A percentile compares a stretch with the other conserved stretches of the same genome.
These are phyloP conservation scores for Dicerorhinus sumatrensis DNA, from an alignment of 2,113 vertebrate genomes.

Conservation along the genomic window DNA sequence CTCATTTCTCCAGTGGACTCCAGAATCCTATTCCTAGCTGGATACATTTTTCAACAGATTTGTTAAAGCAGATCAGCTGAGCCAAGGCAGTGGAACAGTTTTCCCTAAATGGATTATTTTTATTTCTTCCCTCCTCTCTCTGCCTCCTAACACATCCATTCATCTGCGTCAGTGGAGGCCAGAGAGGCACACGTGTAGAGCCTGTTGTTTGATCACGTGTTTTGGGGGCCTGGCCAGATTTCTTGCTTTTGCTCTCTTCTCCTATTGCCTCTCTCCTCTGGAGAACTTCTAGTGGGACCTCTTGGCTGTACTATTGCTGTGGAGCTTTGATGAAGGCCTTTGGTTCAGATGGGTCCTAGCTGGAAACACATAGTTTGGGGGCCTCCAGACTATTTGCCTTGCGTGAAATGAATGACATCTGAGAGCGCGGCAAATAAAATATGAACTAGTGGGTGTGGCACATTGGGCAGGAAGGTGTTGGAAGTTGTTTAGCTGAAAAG, in stretches of 20 bases:
- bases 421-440: not conserved
- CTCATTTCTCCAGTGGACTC: not conserved
- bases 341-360: conserved; percentile 12
- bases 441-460: not conserved
- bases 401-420: not conserved
- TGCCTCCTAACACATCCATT: not conserved
- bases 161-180: not conserved
- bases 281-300: not conserved
- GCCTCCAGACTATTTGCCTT: not conserved
- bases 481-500: not conserved
- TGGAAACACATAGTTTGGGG: not conserved
- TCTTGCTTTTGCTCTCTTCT: not conserved
- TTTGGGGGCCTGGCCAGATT: not conserved
- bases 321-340: not conserved
- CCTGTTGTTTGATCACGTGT: not conserved
- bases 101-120: not conserved
- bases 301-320: not conserved
- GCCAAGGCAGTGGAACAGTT: not conserved
- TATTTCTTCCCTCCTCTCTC: not conserved
- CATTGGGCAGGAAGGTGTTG: not conserved
- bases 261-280: not conserved
- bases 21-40: not conserved
- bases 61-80: not conserved
- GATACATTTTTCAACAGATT: not conserved
- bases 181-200: not conserved